A percentile compares a stretch with the other conserved stretches of the same genome.
phyloP scores from a whole-genome alignment of 2,888 invertebrate genomes.

The Aethes cnicana region DNA sequence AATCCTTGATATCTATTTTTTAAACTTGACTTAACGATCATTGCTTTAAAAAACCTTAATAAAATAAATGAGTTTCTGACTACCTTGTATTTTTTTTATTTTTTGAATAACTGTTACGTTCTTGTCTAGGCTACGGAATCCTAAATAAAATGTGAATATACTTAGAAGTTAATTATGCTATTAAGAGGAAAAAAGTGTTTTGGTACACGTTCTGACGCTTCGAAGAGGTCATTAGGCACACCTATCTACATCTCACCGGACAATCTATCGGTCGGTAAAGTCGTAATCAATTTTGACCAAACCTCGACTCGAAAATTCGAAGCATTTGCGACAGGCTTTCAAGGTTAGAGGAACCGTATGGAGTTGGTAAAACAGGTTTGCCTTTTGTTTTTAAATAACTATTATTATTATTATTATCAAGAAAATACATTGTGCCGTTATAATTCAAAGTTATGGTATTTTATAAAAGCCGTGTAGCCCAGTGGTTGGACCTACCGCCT shows the following conservation, averaged over 20 bases:
- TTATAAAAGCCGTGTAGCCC: no score
- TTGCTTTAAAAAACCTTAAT: no score
- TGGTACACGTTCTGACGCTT: conserved; percentile 61
- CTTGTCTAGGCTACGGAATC: no score
- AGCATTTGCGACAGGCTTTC: conserved; percentile 56
- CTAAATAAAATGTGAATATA: conserved; percentile 15
- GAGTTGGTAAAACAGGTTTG: conserved; percentile 43
- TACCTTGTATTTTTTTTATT: no score
- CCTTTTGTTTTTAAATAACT: neutral
- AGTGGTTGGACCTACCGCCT: no score
- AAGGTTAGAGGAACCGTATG: conserved; percentile 35
- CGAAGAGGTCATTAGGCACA: conserved; percentile 62
- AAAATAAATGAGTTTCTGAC: no score
- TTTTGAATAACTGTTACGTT: no score
- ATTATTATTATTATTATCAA: no score
- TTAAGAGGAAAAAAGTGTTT: conserved; percentile 63
- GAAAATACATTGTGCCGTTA: no score
- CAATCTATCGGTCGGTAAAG: conserved; percentile 64
- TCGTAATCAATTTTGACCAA: conserved; percentile 68
- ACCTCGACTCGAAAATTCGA: conserved; percentile 60
- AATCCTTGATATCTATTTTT: no score
- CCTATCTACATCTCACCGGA: conserved; percentile 64
- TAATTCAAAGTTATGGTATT: no score
- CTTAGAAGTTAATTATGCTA: conserved; percentile 60
- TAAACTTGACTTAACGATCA: no score